Conservation (phyloP, 2,888 invertebrate genomes). For the Lepeophtheirus nordmannii region DNA sequence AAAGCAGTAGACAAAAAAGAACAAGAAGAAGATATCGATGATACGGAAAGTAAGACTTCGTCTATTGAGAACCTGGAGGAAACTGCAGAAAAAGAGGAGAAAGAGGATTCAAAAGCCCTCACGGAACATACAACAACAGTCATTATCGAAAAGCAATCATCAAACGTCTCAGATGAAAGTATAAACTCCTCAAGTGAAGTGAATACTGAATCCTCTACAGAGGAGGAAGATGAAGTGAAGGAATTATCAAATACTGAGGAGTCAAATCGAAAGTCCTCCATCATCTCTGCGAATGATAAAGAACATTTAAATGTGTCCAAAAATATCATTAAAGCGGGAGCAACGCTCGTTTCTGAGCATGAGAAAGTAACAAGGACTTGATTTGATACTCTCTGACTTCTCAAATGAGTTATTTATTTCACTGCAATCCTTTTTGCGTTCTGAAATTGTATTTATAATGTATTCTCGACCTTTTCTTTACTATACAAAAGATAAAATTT, state of each 20-base stretch:
- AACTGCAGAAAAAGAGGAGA: background rate
- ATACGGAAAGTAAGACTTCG: slow-evolving; percentile 32
- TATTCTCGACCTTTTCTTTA: background rate
- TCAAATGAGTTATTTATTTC: background rate
- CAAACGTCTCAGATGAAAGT: background rate
- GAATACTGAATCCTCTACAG: too few species aligned
- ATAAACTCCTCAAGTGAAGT: too few species aligned
- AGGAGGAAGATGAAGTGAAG: too few species aligned
- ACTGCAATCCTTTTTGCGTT: background rate
- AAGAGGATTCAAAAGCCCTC: background rate
- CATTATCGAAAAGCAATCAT: background rate
- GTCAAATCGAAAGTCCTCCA: background rate
- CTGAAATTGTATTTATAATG: background rate
- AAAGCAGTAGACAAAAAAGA: slow-evolving; percentile 71
- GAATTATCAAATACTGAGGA: too few species aligned
- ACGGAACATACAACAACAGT: background rate
- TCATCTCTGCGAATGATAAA: background rate
- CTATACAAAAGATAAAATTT: background rate
- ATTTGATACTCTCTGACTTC: background rate
- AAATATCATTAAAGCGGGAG: background rate
- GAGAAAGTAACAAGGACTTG: background rate
- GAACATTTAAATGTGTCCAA: background rate
- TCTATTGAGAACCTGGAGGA: background rate
- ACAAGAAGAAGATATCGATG: slow-evolving; percentile 62
- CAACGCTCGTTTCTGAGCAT: background rate